These are phyloP conservation scores for Ctenomys sociabilis DNA, from an alignment of 2,113 vertebrate species.

Conservation along the genomic window DNA sequence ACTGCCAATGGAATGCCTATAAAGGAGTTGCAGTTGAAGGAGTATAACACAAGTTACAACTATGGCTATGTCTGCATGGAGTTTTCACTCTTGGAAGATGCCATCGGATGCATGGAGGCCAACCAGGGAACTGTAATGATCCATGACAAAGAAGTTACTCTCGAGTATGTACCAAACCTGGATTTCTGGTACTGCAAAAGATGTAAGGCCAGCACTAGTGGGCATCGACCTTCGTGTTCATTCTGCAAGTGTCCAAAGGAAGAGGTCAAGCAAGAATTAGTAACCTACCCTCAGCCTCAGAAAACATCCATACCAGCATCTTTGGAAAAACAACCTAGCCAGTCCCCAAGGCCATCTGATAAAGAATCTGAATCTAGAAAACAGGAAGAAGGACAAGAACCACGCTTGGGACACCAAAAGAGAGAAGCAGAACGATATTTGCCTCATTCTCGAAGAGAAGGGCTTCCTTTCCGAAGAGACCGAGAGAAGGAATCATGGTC, in stretches of 20 bases:
- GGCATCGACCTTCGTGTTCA: background rate
- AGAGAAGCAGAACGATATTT: background rate
- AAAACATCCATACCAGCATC: background rate
- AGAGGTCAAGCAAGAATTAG: background rate
- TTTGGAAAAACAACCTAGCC: background rate
- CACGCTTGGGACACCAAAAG: background rate
- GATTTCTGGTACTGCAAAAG: constrained; percentile 87
- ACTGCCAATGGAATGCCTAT: background rate
- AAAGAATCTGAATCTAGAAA: background rate
- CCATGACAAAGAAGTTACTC: constrained; percentile 91
- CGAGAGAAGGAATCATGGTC: background rate
- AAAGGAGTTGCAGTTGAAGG: background rate
- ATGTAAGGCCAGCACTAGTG: constrained; percentile 74
- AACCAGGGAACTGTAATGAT: constrained; percentile 92
- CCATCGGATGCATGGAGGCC: background rate
- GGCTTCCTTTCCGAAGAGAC: background rate
- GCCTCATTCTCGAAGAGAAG: background rate
- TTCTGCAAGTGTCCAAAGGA: background rate
- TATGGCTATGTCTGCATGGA: background rate
- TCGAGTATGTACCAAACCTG: constrained; percentile 90
- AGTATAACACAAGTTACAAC: too few relatives aligned
- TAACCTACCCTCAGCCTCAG: background rate
- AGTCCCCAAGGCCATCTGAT: background rate
- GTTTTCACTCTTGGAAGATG: background rate
- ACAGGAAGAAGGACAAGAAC: background rate